Evolutionary conservation across 1,140 invertebrate species (phyloP), one percentile per base, ranked within the genome.

Genomic region (Zeugodacus cucurbitae): DNA sequence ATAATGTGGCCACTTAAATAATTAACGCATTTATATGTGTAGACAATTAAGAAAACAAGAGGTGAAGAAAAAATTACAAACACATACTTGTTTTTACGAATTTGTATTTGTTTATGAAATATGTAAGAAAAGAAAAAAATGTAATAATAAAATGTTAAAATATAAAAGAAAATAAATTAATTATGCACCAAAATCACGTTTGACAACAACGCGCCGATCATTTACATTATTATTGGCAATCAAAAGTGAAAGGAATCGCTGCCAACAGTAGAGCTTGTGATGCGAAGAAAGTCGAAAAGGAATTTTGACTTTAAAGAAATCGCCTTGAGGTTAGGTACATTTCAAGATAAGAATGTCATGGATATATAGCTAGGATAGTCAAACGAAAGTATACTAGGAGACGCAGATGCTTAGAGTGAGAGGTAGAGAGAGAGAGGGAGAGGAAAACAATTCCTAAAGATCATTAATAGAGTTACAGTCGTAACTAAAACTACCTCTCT

Each of bases 1-100:
- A 82, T 54, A 82, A 82, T 82, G 34, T 82, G 74, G 22, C 22
- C 74, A 48, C 41, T 44, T 82, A 82, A 48, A 82, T 26, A 82
- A 82, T 82, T 37, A 82, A 10, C 44, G 14, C 29, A n/a, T 41
- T 20, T 22, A 29, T 11, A 20, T 10, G 22, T 22, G 37, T 44
- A 37, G 74, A 54, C 22, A 82, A 82, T 48, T 48, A 44, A 82
- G 11, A 17, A 48, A 48, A 82, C 7, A 44, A 8, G 37, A 44
- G 64, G 14, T 14, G 11, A 34, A 59, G 20, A 62, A 7, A 62
- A 62, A 0, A 54, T 2, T 14, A 48, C 4, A 54, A 0, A 2
- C 3, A 4, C 48, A 54, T 17, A 4, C 48, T 11, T 54, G 11
- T 4, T 54, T 54, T 22, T 74, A 17, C 67, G 6, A n/a, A 1